Evolutionary conservation across 1,140 invertebrate species (phyloP).

Genomic region (Heterodera schachtii): DNA sequence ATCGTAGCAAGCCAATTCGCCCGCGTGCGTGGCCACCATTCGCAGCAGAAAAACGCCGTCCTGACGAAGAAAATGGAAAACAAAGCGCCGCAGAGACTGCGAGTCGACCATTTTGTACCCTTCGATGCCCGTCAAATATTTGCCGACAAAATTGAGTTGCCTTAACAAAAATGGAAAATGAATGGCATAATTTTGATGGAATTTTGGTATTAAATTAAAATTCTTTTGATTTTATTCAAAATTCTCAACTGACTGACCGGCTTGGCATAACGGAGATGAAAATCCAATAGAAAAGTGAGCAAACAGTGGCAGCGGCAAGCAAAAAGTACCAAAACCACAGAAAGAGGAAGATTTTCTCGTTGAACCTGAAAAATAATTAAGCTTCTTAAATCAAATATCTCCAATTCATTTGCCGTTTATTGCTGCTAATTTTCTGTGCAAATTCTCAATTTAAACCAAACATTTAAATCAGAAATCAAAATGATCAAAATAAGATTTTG

Average conservation of each 20-base stretch:
- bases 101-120: constrained; percentile 66
- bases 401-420: background rate
- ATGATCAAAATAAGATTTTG: too few relatives aligned
- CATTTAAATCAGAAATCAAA: too few relatives aligned
- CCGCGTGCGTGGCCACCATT: constrained; percentile 65
- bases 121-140: constrained; percentile 65
- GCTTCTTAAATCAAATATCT: too few relatives aligned
- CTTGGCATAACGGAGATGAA: constrained; percentile 65
- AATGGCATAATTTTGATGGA: too few relatives aligned
- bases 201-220: background rate
- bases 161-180: constrained; percentile 43
- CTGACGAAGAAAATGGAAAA: constrained; percentile 63
- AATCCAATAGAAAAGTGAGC: constrained; percentile 65
- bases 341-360: constrained; percentile 71
- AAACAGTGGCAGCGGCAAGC: constrained; percentile 62
- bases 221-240: background rate
- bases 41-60: constrained; percentile 64
- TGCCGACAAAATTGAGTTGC: constrained; percentile 65
- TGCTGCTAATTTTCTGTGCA: too few relatives aligned
- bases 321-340: constrained; percentile 66
- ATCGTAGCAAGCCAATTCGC: constrained; percentile 64
- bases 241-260: constrained; percentile 54
- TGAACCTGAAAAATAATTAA: constrained; percentile 72
- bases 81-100: constrained; percentile 62
- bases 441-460: background rate